phyloP scores from a whole-genome alignment of 2,113 vertebrate species.

The Eupsittula cactorum region DNA sequence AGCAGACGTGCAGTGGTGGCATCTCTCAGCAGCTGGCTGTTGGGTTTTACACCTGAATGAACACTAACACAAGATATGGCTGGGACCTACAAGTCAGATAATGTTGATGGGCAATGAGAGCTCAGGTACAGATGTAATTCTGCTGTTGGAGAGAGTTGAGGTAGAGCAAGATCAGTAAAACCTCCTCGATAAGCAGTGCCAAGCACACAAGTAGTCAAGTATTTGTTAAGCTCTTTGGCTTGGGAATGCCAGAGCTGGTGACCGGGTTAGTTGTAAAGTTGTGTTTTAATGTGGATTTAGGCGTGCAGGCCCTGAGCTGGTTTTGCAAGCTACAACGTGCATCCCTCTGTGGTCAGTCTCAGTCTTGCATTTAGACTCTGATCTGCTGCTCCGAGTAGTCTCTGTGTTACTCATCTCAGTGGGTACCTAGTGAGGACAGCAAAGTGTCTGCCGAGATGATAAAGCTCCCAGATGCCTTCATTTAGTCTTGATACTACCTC shows the following conservation, averaged over 20 bases:
- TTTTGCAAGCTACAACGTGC: not conserved
- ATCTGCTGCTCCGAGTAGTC: not conserved
- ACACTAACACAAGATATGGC: fast-evolving
- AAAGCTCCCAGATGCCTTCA: not conserved
- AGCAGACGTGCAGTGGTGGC: not conserved
- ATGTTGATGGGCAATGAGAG: fast-evolving
- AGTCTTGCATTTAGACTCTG: not conserved
- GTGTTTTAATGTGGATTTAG: not conserved
- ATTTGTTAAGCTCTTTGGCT: not conserved
- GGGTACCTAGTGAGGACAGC: not conserved
- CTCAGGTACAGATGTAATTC: not conserved
- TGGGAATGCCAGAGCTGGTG: not conserved
- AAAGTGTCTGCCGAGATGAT: not conserved
- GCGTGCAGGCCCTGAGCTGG: not conserved
- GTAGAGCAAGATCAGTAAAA: not conserved
- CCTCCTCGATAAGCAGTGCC: not conserved
- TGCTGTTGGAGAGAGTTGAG: not conserved
- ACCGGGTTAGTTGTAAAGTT: not conserved
- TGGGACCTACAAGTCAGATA: fast-evolving
- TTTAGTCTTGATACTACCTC: not conserved
- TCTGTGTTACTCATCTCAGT: not conserved
- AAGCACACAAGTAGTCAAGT: not conserved
- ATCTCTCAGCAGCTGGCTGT: not conserved
- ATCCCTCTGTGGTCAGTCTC: not conserved
- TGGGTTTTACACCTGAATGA: not conserved